Evolutionary conservation across 1,140 invertebrate species (phyloP).

Genomic region (Melanaphis sacchari): DNA sequence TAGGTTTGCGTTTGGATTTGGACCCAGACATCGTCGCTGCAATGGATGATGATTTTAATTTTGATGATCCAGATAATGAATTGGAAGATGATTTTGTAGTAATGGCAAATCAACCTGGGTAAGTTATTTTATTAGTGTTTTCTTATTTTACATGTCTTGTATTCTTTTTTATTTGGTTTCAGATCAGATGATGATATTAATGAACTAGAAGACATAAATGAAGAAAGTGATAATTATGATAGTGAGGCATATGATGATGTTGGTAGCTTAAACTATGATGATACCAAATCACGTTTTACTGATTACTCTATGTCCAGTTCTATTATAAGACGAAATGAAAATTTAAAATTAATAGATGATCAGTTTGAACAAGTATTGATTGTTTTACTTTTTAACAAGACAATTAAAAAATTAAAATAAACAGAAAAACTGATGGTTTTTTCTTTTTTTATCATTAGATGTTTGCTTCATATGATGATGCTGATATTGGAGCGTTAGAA

Average conservation of each 20-base stretch:
- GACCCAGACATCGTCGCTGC: constrained; percentile 94
- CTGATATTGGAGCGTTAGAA: constrained; percentile 87
- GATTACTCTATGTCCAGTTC: constrained; percentile 95
- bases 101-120: constrained; percentile 69
- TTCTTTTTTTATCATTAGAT: constrained; percentile 69
- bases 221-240: constrained; percentile 67
- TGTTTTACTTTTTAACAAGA: neutral
- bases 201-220: constrained; percentile 63
- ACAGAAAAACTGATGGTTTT: neutral
- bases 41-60: constrained; percentile 91
- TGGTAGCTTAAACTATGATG: constrained; percentile 73
- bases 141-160: constrained; percentile 3
- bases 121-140: neutral
- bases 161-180: constrained; percentile 14
- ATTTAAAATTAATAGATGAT: constrained; percentile 84
- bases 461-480: constrained; percentile 87
- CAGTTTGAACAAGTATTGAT: constrained; percentile 83
- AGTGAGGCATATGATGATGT: constrained; percentile 67
- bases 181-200: constrained; percentile 61
- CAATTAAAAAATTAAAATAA: neutral
- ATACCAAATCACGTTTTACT: constrained; percentile 88
- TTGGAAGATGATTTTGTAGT: constrained; percentile 92
- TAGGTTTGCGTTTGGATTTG: constrained; percentile 79
- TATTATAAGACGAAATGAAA: constrained; percentile 85
- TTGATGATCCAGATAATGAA: constrained; percentile 80